phyloP scores from a whole-genome alignment of 2,888 invertebrate genomes.

The Dysmachus trigonus region DNA sequence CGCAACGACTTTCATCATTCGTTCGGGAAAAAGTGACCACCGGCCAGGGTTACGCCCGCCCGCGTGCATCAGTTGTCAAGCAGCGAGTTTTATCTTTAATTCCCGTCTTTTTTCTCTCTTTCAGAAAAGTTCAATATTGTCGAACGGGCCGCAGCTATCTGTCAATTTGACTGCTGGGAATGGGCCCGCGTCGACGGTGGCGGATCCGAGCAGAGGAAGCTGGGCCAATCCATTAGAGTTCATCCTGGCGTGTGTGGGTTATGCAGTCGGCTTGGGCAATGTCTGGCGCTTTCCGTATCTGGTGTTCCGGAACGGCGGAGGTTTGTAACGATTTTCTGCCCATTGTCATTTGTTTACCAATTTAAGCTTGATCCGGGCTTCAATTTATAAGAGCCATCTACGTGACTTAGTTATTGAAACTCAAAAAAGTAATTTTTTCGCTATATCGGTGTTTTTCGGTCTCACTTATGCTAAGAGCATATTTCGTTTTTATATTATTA shows the following conservation, averaged over 20 bases:
- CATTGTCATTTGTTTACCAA: background rate
- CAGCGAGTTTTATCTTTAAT: slow-evolving; percentile 39
- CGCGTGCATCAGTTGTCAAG: slow-evolving; percentile 37
- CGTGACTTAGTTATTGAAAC: too few species aligned
- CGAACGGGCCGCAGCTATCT: slow-evolving; percentile 48
- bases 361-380: too few species aligned
- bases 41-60: background rate
- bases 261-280: slow-evolving; percentile 55
- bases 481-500: too few species aligned
- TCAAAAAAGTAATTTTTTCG: too few species aligned
- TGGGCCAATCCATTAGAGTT: slow-evolving; percentile 53
- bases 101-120: slow-evolving; percentile 41
- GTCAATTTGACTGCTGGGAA: slow-evolving; percentile 47
- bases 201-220: slow-evolving; percentile 49
- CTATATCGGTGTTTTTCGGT: too few species aligned
- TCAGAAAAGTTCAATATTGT: slow-evolving; percentile 52
- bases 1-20: slow-evolving; percentile 5
- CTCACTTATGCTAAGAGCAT: too few species aligned
- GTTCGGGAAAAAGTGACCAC: background rate
- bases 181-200: slow-evolving; percentile 3
- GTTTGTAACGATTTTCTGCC: slow-evolving; percentile 47
- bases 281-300: slow-evolving; percentile 55
- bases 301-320: slow-evolving; percentile 54
- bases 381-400: too few species aligned
- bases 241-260: slow-evolving; percentile 53